These are phyloP conservation scores for Heliconius hermathena DNA, from an alignment of 1,140 invertebrate species.

Conservation along the genomic window DNA sequence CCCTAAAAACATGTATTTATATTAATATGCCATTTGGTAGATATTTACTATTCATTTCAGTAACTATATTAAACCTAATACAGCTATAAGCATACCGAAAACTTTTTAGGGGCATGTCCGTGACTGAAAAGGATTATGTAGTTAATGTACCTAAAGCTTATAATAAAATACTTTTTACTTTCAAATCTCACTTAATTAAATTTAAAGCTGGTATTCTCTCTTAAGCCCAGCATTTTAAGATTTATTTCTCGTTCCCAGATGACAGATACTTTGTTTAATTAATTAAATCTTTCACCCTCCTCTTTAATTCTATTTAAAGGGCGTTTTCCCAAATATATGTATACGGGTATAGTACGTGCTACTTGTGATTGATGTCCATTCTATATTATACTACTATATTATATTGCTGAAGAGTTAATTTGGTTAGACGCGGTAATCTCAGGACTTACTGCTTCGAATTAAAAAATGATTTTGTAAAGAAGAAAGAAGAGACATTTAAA, in stretches of 20 bases:
- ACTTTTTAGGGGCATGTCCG: background rate
- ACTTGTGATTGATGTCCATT: background rate
- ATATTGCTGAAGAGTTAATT: no score
- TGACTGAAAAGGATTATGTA: background rate
- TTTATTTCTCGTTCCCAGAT: constrained; percentile 13
- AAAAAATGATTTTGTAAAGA: no score
- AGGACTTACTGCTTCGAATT: no score
- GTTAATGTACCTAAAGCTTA: background rate
- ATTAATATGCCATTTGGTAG: no score
- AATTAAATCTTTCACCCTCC: constrained; percentile 9
- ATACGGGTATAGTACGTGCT: background rate
- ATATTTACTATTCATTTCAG: no score
- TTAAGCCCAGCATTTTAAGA: constrained; percentile 17
- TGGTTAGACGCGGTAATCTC: no score
- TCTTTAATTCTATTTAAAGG: background rate
- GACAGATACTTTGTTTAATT: constrained; percentile 12
- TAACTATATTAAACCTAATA: background rate
- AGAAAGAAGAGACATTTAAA: no score
- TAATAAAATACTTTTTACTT: background rate
- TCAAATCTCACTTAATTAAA: background rate
- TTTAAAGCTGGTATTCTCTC: background rate
- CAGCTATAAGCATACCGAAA: background rate
- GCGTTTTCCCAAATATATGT: background rate
- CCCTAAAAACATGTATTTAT: no score
- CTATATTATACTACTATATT: no score